Conservation (phyloP, 2,113 vertebrate species). For the Dasyornis broadbenti region DNA sequence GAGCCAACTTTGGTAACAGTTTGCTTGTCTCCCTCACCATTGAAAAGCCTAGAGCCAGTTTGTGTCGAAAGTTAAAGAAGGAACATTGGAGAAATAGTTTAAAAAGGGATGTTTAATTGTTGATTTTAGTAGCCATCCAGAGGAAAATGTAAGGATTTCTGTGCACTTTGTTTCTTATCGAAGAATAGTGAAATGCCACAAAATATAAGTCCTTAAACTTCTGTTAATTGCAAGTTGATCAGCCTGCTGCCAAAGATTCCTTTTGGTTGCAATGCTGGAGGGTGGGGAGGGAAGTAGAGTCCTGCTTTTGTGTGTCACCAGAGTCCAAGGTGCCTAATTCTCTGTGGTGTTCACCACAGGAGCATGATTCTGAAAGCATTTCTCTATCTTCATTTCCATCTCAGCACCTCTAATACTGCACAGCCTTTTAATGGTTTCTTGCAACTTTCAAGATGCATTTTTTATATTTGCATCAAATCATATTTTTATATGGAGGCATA, state of each 20-base stretch:
- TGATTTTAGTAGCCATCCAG: not conserved
- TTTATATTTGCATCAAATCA: not conserved
- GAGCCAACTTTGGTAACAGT: not conserved
- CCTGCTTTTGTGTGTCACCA: not conserved
- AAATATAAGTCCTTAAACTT: not conserved
- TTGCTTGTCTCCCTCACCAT: not conserved
- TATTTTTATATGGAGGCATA: not conserved
- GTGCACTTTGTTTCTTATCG: not conserved
- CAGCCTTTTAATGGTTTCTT: not conserved
- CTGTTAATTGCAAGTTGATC: not conserved
- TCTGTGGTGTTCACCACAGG: not conserved
- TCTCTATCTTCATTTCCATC: not conserved
- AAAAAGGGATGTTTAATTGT: not conserved
- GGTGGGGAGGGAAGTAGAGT: not conserved
- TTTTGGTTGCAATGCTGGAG: not conserved
- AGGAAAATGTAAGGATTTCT: not conserved
- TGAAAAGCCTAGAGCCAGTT: not conserved
- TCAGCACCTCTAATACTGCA: not conserved
- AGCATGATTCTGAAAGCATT: not conserved
- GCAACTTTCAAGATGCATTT: not conserved
- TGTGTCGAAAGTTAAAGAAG: not conserved
- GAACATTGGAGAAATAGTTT: not conserved
- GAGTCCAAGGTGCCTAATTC: not conserved
- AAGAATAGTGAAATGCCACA: not conserved
- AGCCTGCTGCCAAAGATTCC: not conserved